Conservation (phyloP, 2,113 vertebrate genomes). For the Narcine bancroftii region DNA sequence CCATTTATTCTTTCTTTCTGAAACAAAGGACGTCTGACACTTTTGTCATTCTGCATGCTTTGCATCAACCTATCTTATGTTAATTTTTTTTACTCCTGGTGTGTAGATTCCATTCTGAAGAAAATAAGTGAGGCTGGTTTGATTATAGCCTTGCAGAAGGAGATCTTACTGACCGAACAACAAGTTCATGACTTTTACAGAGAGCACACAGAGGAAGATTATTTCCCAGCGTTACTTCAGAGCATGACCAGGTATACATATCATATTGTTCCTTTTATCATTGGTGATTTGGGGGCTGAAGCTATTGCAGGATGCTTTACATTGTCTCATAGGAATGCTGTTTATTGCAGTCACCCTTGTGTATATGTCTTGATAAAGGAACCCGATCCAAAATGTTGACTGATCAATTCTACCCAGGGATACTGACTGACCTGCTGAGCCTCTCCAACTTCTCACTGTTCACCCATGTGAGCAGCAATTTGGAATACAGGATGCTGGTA, state of each 20-base stretch:
- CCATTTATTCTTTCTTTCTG: not conserved
- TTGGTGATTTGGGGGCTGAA: not conserved
- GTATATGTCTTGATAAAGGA: not conserved
- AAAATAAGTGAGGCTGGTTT: slow-evolving; percentile 57
- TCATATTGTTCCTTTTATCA: too few relatives aligned
- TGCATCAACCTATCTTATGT: not conserved
- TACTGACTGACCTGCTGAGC: too few relatives aligned
- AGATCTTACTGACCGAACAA: slow-evolving; percentile 55
- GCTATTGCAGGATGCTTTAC: not conserved
- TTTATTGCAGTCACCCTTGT: not conserved
- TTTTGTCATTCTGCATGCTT: too few relatives aligned
- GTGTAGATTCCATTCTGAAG: slow-evolving; percentile 57
- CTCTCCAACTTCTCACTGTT: too few relatives aligned
- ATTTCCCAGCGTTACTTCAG: slow-evolving; percentile 50
- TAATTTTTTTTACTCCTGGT: not conserved
- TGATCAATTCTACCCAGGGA: too few relatives aligned
- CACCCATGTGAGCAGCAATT: too few relatives aligned
- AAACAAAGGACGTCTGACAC: not conserved
- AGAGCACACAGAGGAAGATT: slow-evolving; percentile 52
- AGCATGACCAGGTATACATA: slow-evolving; percentile 54
- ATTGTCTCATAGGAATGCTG: not conserved
- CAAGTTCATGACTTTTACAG: slow-evolving; percentile 61
- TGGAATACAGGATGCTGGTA: too few relatives aligned
- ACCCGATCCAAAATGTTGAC: too few relatives aligned
- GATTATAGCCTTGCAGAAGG: slow-evolving; percentile 56